Evolutionary conservation across 1,140 invertebrate genomes (phyloP).

Genomic region (Steinernema feltiae): DNA sequence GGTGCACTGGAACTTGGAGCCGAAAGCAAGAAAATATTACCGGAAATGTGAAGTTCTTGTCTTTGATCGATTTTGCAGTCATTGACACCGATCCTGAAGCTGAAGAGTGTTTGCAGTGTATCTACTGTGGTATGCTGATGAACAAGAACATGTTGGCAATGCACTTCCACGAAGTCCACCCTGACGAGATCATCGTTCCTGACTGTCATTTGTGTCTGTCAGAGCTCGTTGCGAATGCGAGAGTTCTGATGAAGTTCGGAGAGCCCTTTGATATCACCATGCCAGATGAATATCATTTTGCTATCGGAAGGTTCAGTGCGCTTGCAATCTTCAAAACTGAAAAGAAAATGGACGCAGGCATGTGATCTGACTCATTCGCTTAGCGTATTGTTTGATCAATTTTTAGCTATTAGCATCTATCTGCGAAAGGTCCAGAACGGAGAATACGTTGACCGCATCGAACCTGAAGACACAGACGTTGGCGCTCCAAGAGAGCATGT

Average conservation of each 20-base stretch:
- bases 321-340: constrained; percentile 8
- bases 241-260: constrained; percentile 52
- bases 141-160: constrained; percentile 43
- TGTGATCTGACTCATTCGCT: no score
- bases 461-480: no score
- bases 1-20: constrained; percentile 51
- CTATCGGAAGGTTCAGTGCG: constrained; percentile 41
- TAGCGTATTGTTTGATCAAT: no score
- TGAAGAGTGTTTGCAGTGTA: constrained; percentile 55
- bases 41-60: constrained; percentile 24
- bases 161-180: constrained; percentile 56
- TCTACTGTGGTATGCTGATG: constrained; percentile 58
- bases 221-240: constrained; percentile 53
- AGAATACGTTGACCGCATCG: not conserved
- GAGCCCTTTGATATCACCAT: constrained; percentile 52
- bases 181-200: constrained; percentile 55
- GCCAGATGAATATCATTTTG: constrained; percentile 52
- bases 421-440: constrained; percentile 16
- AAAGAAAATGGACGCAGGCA: not conserved
- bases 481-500: no score
- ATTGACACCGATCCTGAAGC: constrained; percentile 44
- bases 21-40: not conserved
- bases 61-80: constrained; percentile 51
- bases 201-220: constrained; percentile 55
- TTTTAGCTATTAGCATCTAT: no score